Percentiles rank a stretch among this genome's conserved stretches.
Conservation (phyloP, 2,888 invertebrate species). For the Microctonus hyperodae region DNA sequence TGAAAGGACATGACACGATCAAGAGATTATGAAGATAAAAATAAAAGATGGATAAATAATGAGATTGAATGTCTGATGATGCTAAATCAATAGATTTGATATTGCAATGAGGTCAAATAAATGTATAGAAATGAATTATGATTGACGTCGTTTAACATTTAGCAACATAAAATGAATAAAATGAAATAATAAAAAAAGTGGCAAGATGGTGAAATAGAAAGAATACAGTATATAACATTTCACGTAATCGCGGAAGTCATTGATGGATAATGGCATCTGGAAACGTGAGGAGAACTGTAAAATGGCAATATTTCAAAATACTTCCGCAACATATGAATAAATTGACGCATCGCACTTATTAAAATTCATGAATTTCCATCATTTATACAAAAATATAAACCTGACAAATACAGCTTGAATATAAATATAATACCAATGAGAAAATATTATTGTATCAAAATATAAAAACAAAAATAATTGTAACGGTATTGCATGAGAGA, state of each 20-base stretch:
- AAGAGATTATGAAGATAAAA: neutral
- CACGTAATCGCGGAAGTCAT: constrained; percentile 16
- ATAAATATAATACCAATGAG: neutral
- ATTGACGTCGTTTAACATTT: neutral
- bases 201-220: neutral
- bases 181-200: neutral
- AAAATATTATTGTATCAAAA: neutral
- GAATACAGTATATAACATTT: neutral
- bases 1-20: neutral
- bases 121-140: neutral
- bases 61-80: constrained; percentile 6
- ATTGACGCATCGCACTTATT: neutral
- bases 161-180: neutral
- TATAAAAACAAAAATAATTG: neutral
- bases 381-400: neutral
- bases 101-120: neutral
- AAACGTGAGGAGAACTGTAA: neutral
- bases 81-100: constrained; percentile 5
- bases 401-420: neutral
- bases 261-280: constrained; percentile 6
- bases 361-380: neutral
- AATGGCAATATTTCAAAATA: neutral
- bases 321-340: neutral
- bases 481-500: neutral
- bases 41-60: neutral